Percentiles rank a stretch among this genome's conserved stretches.
Evolutionary conservation across 2,888 invertebrate genomes (phyloP).

Genomic region (Drosophila picticornis): DNA sequence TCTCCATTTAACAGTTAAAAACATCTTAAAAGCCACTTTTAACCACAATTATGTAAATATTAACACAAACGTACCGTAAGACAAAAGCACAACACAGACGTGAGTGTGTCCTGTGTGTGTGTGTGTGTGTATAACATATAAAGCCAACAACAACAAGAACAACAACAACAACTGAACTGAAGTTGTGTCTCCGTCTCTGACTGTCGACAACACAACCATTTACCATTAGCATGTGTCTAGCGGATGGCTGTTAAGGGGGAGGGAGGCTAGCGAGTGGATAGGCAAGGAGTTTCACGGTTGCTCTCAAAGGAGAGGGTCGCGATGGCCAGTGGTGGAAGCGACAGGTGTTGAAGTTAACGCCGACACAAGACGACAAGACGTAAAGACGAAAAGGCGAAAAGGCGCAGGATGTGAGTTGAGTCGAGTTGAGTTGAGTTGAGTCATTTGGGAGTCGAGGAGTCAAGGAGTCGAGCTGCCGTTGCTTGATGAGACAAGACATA

Average conservation of each 20-base stretch:
- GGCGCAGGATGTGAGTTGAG: background rate
- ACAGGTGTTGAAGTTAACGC: slow-evolving; percentile 62
- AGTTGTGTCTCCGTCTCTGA: slow-evolving; percentile 42
- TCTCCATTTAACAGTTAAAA: slow-evolving; percentile 72
- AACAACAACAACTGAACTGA: slow-evolving; percentile 26
- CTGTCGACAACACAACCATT: slow-evolving; percentile 77
- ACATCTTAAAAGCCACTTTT: slow-evolving; percentile 82
- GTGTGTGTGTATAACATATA: slow-evolving; percentile 20
- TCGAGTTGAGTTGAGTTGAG: background rate
- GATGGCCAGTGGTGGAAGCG: slow-evolving; percentile 18
- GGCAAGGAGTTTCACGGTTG: slow-evolving; percentile 8
- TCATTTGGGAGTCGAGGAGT: background rate
- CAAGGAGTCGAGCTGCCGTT: slow-evolving; percentile 4
- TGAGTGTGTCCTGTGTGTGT: background rate
- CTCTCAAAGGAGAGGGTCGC: background rate
- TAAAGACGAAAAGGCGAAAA: slow-evolving; percentile 1
- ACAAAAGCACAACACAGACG: slow-evolving; percentile 53
- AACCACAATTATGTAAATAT: slow-evolving; percentile 81
- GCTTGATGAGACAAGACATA: slow-evolving; percentile 47
- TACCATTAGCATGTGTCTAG: slow-evolving; percentile 75
- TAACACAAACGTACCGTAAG: slow-evolving; percentile 70
- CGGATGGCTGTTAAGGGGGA: slow-evolving; percentile 1
- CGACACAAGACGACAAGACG: slow-evolving; percentile 19
- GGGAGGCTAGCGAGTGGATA: background rate
- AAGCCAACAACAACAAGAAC: slow-evolving; percentile 18